Evolutionary conservation across 1,140 invertebrate genomes (phyloP).

Genomic region (Prorops nasuta): DNA sequence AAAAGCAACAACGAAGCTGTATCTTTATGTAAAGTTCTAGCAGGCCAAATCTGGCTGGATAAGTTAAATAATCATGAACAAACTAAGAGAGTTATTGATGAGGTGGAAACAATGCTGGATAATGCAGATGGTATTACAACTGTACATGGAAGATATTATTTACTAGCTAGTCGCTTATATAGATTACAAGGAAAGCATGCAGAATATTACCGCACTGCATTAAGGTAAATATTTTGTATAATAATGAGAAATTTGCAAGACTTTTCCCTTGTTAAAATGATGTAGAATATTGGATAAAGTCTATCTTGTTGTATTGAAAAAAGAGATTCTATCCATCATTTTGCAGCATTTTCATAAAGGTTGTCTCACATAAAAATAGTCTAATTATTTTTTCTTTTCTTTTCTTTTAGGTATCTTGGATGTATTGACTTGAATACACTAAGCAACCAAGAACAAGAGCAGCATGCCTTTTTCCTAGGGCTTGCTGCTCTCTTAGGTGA

Average conservation of each 20-base stretch:
- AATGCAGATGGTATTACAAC: slow-evolving; percentile 87
- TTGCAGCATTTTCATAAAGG: neutral
- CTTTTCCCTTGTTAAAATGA: neutral
- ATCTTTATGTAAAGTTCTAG: slow-evolving; percentile 79
- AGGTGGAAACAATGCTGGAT: slow-evolving; percentile 83
- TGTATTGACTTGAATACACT: slow-evolving; percentile 79
- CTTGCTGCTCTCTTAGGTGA: slow-evolving; percentile 93
- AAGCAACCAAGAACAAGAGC: slow-evolving; percentile 67
- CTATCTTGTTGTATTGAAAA: no score
- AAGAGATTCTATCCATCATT: neutral
- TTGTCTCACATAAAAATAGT: neutral
- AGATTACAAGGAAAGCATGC: slow-evolving; percentile 83
- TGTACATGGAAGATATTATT: slow-evolving; percentile 94
- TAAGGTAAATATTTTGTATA: slow-evolving; percentile 60
- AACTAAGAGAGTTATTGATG: slow-evolving; percentile 87
- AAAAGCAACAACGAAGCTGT: slow-evolving; percentile 84
- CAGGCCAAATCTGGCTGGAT: slow-evolving; percentile 82
- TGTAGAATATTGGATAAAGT: no score
- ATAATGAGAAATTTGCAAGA: slow-evolving; percentile 1
- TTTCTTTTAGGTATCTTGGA: slow-evolving; percentile 73
- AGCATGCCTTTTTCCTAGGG: slow-evolving; percentile 88
- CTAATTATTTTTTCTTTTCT: no score
- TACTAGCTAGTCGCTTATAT: slow-evolving; percentile 85
- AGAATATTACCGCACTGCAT: slow-evolving; percentile 91
- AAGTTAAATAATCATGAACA: slow-evolving; percentile 78